Evolutionary conservation across 2,113 vertebrate species (phyloP), one percentile per base, ranked within the genome.

Genomic region (Menura novaehollandiae): DNA sequence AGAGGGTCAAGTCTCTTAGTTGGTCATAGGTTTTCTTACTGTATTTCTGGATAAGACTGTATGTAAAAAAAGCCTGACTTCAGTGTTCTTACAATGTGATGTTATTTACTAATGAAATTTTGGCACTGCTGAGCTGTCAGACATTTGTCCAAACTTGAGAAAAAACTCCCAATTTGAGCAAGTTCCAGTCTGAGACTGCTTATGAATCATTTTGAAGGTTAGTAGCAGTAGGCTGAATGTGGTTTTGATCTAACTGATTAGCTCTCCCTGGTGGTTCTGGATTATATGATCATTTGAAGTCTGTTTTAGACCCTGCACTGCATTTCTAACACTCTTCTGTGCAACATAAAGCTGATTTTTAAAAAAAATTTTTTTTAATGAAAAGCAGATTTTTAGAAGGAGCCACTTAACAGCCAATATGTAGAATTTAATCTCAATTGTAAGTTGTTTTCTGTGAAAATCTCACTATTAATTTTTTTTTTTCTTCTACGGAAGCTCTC

Each of bases 401-500:
- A 87, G 4, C 5, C 13, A 59, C 14, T 59, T 58, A 85, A 33
- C 11, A 68, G n/a, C 9, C 10, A 55, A n/a, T 15, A 24, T 23
- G 6, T 24, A 46, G 20, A 18, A 56, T 85, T 47, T 60, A 58
- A 63, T 55, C 35, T 75, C 49, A 51, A 39, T 23, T 81, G 60
- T 32, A 68, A 44, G 5, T 21, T 53, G 35, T 77, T 87, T 79
- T 24, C 23, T 52, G 11, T 92, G 63, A 68, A 91, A 80, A 67
- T 41, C 7, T 79, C 69, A 74, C 27, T 4, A 5, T 75, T 39
- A 21, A n/a, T n/a, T 30, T 55, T 28, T 55, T 49, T 68, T 93
- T 88, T 63, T 21, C 18, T n/a, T 32, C 37, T 88, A 30, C 92
- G 75, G 23, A 96, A 99, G 99, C 99, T 33, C 82, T 98, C 27